Evolutionary conservation across 2,888 invertebrate species (phyloP), one percentile per base, ranked within the genome.

Genomic region (Cylloceria caligata): DNA sequence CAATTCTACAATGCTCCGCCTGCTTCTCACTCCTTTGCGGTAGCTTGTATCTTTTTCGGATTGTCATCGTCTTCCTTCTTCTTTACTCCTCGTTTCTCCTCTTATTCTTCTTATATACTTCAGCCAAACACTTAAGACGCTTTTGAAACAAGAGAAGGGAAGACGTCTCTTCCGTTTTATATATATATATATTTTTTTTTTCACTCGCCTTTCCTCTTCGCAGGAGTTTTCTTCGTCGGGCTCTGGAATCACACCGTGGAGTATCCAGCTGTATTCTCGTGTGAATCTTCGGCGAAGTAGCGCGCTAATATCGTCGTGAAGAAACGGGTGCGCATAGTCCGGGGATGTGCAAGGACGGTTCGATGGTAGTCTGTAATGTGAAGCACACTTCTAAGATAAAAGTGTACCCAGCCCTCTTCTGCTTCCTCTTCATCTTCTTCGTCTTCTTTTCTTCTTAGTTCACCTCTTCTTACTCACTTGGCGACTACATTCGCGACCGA

Each of bases 311-410:
- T 49, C 55, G 34, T 34, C 36, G n/a, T 11, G 67, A 55, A 67
- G 65, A 13, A 72, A 72, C 42, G 52, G n/a, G 60, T 57, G 55
- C 34, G 47, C 39, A 36, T 11, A 21, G 21, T 21, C 19, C 13
- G 39, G 24, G 49, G 34, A 4, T 47, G 62, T 27, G 57, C 13
- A 39, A 47, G 67, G 42, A n/a, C 47, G 52, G 80, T 47, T 65
- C 76, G 49, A 71, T 73, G 73, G 52, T 55, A 80, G 74, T 27
- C 81, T 83, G 77, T 83, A 77, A 84, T 84, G 74, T 74, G 65
- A 81, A 81, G 74, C 64, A 69, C 74, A 83, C 84, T 84, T 73
- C 57, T 45, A 52, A 57, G 42, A 55, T 67, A 72, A 73, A 79
- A 78, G 69, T 49, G 47, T 76, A 39, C 78, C 71, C 73, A 47